phyloP scores from a whole-genome alignment of 2,888 invertebrate genomes.

The Amphipyra tragopoginis region DNA sequence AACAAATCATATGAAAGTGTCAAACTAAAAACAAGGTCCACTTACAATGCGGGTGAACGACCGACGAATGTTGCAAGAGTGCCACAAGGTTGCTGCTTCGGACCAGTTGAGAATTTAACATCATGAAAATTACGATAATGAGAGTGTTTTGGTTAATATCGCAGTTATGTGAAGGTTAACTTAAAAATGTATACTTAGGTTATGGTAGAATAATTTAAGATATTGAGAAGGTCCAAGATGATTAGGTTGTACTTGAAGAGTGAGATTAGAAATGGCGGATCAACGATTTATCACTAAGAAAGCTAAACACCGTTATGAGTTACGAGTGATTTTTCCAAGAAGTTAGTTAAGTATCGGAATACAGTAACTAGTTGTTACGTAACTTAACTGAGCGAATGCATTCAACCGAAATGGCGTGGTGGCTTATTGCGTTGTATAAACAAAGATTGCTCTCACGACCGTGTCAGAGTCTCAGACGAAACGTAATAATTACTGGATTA shows the following conservation, averaged over 20 bases:
- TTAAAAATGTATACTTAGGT: constrained; percentile 4
- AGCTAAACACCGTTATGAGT: constrained; percentile 34
- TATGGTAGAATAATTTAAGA: too few species aligned
- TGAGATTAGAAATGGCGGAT: too few species aligned
- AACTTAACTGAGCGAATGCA: constrained; percentile 59
- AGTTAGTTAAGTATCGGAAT: constrained; percentile 21
- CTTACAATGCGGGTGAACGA: constrained; percentile 74
- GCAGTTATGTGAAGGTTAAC: constrained; percentile 16
- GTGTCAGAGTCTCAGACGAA: constrained; percentile 61
- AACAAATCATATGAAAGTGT: constrained; percentile 71
- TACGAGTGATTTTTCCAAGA: constrained; percentile 38
- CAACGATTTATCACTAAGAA: constrained; percentile 6
- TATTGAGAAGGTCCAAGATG: too few species aligned
- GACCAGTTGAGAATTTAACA: constrained; percentile 48
- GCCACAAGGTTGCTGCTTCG: constrained; percentile 74
- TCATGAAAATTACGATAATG: constrained; percentile 46
- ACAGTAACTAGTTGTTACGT: constrained; percentile 50
- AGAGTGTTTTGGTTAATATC: constrained; percentile 29
- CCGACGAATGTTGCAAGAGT: constrained; percentile 76
- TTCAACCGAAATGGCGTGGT: constrained; percentile 63
- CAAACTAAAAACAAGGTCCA: constrained; percentile 74
- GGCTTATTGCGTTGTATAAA: constrained; percentile 64
- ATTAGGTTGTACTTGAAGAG: too few species aligned
- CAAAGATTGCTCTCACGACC: constrained; percentile 69
- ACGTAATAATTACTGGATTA: constrained; percentile 57